A percentile compares a stretch with the other conserved stretches of the same genome.
Conservation (phyloP, 2,797 vertebrate species). For the Peromyscus melanophrys region DNA sequence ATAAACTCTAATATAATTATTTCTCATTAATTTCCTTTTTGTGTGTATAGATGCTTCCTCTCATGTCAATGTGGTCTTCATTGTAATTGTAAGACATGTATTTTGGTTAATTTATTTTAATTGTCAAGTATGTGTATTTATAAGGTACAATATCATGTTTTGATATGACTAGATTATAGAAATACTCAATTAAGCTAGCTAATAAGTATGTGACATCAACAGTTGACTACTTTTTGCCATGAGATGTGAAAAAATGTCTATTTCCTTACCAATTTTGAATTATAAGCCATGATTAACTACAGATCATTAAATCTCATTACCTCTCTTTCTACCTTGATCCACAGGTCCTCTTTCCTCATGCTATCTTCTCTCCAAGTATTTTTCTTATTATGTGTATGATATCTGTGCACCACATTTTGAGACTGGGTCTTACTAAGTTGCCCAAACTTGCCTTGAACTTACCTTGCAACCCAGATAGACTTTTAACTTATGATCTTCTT, state of each 20-base stretch:
- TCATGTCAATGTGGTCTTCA: background rate
- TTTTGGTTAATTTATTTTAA: slow-evolving; percentile 18
- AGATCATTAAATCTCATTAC: background rate
- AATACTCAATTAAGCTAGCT: background rate
- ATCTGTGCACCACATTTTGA: too few species aligned
- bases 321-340: background rate
- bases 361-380: background rate
- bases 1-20: background rate
- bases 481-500: background rate
- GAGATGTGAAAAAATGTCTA: background rate
- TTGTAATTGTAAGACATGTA: background rate
- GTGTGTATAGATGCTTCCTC: background rate
- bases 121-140: background rate
- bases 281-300: background rate
- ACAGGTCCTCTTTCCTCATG: background rate
- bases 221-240: background rate
- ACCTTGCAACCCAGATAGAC: background rate
- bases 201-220: background rate
- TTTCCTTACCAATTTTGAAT: background rate
- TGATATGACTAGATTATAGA: background rate
- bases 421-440: background rate
- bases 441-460: background rate
- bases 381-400: background rate
- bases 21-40: slow-evolving; percentile 4
- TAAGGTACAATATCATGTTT: background rate